phyloP scores from a whole-genome alignment of 2,888 invertebrate genomes.

The Galeruca laticollis region DNA sequence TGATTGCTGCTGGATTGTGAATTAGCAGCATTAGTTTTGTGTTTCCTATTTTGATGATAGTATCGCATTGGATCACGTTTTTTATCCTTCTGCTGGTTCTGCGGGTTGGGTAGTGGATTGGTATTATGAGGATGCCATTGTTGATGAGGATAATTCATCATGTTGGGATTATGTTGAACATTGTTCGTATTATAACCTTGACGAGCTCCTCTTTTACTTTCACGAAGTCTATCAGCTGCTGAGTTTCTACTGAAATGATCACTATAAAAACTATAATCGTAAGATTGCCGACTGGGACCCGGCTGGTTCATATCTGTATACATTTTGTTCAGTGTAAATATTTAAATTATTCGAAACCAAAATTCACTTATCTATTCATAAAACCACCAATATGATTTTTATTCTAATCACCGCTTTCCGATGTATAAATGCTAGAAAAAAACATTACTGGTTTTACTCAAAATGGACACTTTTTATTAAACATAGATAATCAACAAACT shows the following conservation, averaged over 20 bases:
- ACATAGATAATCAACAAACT: too few species aligned
- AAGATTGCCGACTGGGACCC: conserved; percentile 26
- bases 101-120: background rate
- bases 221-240: conserved; percentile 15
- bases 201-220: conserved; percentile 18
- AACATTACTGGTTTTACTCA: too few species aligned
- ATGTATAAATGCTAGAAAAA: too few species aligned
- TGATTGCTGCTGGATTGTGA: background rate
- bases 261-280: conserved; percentile 13
- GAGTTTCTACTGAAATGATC: conserved; percentile 5
- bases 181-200: conserved; percentile 7
- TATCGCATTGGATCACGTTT: background rate
- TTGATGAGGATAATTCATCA: background rate
- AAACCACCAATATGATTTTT: too few species aligned
- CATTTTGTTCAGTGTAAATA: background rate
- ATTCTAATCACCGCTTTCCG: too few species aligned
- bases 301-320: conserved; percentile 19
- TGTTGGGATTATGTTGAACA: conserved; percentile 7
- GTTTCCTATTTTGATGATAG: background rate
- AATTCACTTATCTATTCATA: too few species aligned
- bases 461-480: too few species aligned
- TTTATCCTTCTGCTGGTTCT: conserved; percentile 16
- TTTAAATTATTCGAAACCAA: background rate
- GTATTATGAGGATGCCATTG: background rate
- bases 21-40: background rate